These are phyloP conservation scores for Abscondita cerata DNA, from an alignment of 2,888 invertebrate species.

Conservation along the genomic window DNA sequence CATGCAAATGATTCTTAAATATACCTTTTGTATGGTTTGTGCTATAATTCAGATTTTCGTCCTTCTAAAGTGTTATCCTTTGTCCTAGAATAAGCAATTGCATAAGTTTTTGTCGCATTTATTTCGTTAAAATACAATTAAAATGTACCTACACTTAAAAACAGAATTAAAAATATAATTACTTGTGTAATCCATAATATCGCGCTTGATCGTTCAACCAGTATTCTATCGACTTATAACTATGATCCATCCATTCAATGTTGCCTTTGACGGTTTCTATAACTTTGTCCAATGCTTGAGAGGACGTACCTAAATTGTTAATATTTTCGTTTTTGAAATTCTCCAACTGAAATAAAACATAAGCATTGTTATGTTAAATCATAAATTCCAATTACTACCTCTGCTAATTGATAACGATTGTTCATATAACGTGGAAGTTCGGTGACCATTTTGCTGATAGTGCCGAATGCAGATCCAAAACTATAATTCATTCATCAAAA, in stretches of 20 bases:
- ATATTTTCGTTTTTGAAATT: constrained; percentile 55
- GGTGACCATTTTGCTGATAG: constrained; percentile 62
- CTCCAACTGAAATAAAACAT: constrained; percentile 51
- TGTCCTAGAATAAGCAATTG: too few species aligned
- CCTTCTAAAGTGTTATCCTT: too few species aligned
- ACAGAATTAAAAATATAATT: constrained; percentile 24
- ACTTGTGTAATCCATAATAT: constrained; percentile 37
- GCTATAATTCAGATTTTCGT: too few species aligned
- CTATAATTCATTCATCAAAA: constrained; percentile 47
- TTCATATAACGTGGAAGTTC: constrained; percentile 63
- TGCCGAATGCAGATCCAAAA: constrained; percentile 64
- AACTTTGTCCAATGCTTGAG: constrained; percentile 61
- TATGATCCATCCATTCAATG: constrained; percentile 65
- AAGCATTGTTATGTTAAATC: neutral
- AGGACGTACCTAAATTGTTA: constrained; percentile 60
- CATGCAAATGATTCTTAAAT: too few species aligned
- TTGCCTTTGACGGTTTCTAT: constrained; percentile 63
- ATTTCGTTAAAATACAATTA: neutral
- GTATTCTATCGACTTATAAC: constrained; percentile 56
- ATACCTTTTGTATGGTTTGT: too few species aligned
- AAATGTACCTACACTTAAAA: neutral
- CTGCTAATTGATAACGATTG: constrained; percentile 56
- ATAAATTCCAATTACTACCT: constrained; percentile 44
- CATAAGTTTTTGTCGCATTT: too few species aligned
- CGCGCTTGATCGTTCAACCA: constrained; percentile 51